Conservation (phyloP, 2,113 vertebrate species). For the Eonycteris spelaea region DNA sequence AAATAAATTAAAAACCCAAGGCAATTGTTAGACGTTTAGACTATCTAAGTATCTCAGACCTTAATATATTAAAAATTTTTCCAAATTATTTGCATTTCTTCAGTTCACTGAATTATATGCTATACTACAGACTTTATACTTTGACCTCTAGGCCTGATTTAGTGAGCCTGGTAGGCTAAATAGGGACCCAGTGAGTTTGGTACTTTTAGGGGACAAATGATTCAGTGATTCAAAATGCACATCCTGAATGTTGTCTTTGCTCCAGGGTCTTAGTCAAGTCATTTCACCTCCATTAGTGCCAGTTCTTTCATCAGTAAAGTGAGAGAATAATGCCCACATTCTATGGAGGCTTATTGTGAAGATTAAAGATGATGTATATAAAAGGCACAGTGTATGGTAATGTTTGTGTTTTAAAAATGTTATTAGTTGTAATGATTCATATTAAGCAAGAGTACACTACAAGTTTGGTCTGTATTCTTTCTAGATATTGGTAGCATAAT, state of each 20-base stretch:
- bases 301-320: background rate
- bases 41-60: background rate
- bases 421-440: conserved; percentile 8
- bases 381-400: background rate
- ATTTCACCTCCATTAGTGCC: background rate
- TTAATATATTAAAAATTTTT: background rate
- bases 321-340: background rate
- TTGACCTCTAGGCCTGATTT: background rate
- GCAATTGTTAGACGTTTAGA: background rate
- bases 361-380: background rate
- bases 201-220: background rate
- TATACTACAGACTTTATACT: background rate
- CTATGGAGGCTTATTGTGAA: background rate
- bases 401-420: background rate
- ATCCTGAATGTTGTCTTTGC: background rate
- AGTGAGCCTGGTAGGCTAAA: background rate
- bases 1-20: background rate
- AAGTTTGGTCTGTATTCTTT: background rate
- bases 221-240: background rate
- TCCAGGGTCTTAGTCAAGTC: background rate
- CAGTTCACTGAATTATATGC: background rate
- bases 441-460: background rate
- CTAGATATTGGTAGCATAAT: background rate
- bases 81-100: background rate
- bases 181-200: background rate